Evolutionary conservation across 2,113 vertebrate species (phyloP).

Genomic region (Vimba vimba): DNA sequence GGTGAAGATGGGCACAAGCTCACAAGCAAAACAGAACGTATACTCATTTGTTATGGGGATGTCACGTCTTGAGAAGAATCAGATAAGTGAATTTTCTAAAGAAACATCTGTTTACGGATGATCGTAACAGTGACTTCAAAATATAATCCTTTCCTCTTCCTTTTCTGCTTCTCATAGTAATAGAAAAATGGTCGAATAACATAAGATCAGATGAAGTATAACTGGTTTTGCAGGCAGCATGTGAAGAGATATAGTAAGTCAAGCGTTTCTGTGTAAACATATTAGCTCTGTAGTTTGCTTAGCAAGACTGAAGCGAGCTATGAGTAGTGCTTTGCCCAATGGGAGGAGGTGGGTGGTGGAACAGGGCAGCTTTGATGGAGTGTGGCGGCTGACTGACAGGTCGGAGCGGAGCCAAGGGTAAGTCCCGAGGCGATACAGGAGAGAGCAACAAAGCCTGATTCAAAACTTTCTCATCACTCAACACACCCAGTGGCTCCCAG

Average conservation of each 20-base stretch:
- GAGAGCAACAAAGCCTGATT: constrained; percentile 5
- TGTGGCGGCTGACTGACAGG: constrained; percentile 37
- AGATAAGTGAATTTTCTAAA: constrained; percentile 11
- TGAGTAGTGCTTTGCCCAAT: neutral
- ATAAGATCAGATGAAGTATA: neutral
- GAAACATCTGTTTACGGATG: constrained; percentile 13
- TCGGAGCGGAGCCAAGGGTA: constrained; percentile 26
- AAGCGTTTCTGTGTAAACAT: constrained; percentile 14
- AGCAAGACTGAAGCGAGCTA: neutral
- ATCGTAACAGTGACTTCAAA: constrained; percentile 4
- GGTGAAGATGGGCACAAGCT: neutral
- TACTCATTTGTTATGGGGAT: neutral
- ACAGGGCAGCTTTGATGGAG: neutral
- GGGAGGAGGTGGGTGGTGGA: neutral
- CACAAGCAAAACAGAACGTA: neutral
- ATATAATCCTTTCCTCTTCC: neutral
- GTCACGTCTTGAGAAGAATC: neutral
- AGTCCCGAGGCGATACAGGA: constrained; percentile 7
- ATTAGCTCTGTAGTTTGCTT: constrained; percentile 13
- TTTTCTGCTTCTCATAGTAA: neutral
- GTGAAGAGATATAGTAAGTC: neutral
- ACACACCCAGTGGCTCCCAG: neutral
- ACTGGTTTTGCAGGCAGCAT: neutral
- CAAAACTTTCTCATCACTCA: constrained; percentile 49
- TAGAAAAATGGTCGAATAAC: neutral